Percentiles rank a stretch among this genome's conserved stretches.
phyloP scores from a whole-genome alignment of 2,888 invertebrate genomes.

The Syritta pipiens region DNA sequence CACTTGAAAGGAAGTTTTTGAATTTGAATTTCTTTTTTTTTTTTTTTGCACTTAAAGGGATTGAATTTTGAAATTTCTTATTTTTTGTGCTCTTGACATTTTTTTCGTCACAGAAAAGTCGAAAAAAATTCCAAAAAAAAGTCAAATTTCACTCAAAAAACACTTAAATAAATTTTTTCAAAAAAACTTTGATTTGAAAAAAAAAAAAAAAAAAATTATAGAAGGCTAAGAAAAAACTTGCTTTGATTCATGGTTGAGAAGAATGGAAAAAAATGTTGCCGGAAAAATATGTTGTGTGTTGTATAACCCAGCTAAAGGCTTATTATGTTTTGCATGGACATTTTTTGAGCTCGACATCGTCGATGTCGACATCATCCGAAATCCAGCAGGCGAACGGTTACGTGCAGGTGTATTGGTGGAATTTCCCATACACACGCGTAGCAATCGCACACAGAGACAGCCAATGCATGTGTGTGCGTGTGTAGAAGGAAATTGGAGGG shows the following conservation, averaged over 20 bases:
- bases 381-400: constrained; percentile 27
- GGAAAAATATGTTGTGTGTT: constrained; percentile 73
- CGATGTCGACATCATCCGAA: constrained; percentile 59
- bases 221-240: constrained; percentile 28
- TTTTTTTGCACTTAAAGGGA: no score
- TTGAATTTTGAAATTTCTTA: no score
- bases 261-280: constrained; percentile 72
- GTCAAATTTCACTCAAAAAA: background rate
- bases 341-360: constrained; percentile 54
- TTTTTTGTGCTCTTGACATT: no score
- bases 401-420: constrained; percentile 38
- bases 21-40: no score
- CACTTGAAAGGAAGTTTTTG: no score
- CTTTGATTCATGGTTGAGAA: constrained; percentile 68
- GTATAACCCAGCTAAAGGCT: constrained; percentile 75
- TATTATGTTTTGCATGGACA: constrained; percentile 73
- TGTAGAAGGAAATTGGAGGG: constrained; percentile 46
- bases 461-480: constrained; percentile 18
- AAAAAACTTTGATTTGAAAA: background rate
- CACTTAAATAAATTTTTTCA: background rate
- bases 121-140: no score
- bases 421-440: background rate
- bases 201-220: constrained; percentile 1
- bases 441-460: constrained; percentile 11
- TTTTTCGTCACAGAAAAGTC: no score